These are phyloP conservation scores for Magallana ariakensis DNA, from an alignment of 1,140 invertebrate species.

Conservation along the genomic window DNA sequence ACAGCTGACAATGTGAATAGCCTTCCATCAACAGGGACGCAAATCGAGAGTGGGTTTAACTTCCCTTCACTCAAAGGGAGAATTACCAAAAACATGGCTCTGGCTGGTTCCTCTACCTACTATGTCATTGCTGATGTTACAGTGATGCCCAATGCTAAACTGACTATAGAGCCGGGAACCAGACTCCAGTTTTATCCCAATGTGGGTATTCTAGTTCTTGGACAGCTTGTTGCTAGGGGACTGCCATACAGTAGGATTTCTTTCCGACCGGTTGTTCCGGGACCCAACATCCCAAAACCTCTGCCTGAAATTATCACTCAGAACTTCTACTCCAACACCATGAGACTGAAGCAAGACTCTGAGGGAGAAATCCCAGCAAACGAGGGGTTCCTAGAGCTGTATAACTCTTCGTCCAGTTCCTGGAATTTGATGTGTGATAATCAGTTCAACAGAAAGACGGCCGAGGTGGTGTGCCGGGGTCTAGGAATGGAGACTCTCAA, in stretches of 20 bases:
- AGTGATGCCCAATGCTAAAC: constrained; percentile 93
- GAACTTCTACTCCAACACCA: constrained; percentile 37
- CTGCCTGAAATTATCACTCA: background rate
- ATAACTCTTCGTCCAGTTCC: constrained; percentile 95
- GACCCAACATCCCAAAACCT: background rate
- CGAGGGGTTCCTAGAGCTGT: constrained; percentile 94
- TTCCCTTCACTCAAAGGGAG: constrained; percentile 88
- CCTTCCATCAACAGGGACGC: constrained; percentile 80
- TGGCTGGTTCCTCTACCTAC: constrained; percentile 89
- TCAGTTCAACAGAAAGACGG: constrained; percentile 86
- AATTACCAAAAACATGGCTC: constrained; percentile 86
- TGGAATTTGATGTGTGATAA: constrained; percentile 98
- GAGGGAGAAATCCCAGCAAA: constrained; percentile 64
- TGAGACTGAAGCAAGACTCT: constrained; percentile 57
- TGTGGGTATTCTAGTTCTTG: constrained; percentile 97
- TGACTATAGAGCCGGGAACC: constrained; percentile 94
- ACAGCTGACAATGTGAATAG: constrained; percentile 71
- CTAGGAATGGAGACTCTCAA: constrained; percentile 94
- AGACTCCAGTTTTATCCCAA: constrained; percentile 96
- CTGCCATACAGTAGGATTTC: constrained; percentile 85
- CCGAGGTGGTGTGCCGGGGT: constrained; percentile 91
- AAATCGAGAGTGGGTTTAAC: constrained; percentile 69
- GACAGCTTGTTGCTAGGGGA: constrained; percentile 92
- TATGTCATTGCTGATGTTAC: constrained; percentile 94
- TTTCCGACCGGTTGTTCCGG: constrained; percentile 63